These are phyloP conservation scores for Streblospio benedicti DNA, from an alignment of 1,140 invertebrate species.

Conservation along the genomic window DNA sequence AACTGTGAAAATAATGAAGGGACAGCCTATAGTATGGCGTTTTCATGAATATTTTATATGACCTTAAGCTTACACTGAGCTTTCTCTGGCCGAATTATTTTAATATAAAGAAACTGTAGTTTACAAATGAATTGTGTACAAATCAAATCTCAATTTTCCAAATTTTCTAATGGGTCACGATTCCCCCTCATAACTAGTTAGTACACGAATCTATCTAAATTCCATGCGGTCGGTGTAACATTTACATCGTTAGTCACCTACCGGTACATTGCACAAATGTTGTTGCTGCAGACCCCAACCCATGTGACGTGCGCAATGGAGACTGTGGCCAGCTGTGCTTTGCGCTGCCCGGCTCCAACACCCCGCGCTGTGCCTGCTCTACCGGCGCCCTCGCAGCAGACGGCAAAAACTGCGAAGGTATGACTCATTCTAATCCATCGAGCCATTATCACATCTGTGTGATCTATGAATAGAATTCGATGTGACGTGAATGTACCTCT, in stretches of 20 bases:
- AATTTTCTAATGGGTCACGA: background rate
- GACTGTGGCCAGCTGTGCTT: conserved; percentile 94
- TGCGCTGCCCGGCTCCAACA: conserved; percentile 60
- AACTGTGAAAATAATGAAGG: no score
- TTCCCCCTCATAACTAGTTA: background rate
- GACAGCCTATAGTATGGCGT: no score
- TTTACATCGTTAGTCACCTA: background rate
- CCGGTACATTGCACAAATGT: background rate
- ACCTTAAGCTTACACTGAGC: no score
- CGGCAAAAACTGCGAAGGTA: conserved; percentile 57
- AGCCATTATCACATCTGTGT: conserved; percentile 7
- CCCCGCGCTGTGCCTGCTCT: conserved; percentile 75
- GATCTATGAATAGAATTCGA: background rate
- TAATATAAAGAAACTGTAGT: background rate
- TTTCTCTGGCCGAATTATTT: no score
- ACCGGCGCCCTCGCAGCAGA: conserved; percentile 63
- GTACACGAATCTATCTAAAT: background rate
- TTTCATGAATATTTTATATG: no score
- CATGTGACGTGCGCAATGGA: conserved; percentile 75
- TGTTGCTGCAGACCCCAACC: conserved; percentile 57
- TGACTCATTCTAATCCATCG: no score
- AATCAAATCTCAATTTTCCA: background rate
- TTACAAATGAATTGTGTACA: background rate
- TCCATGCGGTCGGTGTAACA: no score
- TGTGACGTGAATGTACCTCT: background rate